Base-by-base conservation (phyloP, 2,888 invertebrate species). In the Rhingia rostrata region DNA sequence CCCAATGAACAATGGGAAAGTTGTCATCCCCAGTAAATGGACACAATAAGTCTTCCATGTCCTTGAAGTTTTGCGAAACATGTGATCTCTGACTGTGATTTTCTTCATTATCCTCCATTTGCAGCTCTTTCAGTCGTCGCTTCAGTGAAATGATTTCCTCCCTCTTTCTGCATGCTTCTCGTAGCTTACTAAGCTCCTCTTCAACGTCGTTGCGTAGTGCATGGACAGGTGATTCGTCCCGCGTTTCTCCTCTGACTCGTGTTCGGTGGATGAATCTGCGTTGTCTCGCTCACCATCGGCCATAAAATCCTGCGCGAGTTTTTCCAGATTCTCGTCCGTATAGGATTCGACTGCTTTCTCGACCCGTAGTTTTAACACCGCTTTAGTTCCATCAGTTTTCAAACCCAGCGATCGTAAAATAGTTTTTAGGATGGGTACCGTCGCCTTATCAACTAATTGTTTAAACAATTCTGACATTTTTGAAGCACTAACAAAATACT, bases 11-110 rank as follows among this genome's bases (percentile, higher is more conserved):
- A 60, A 84, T 66, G n/a, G 63, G 60, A 63, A 73, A 79, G n/a
- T 74, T 64, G 47, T 83, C 83, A 43, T 83, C 74, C 33, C 78
- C 73, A n/a, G 14, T 51, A 39, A 79, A 84, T 53, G 53, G 74
- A 30, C 56, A 70, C 9, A 79, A 37, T 14, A 74, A 53, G 35
- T 84, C 53, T 54, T 79, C 84, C 22, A 79, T 47, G 33, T 84
- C 84, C 43, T 60, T 70, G 47, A 74, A 66, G 12, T 60, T 56
- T 22, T 79, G 43, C 32, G 56, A 41, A 64, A 47, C 51, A 32
- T 64, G 47, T 30, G 79, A 12, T 30, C 6, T 61, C 35, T 22
- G 37, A 47, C 63, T 73, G n/a, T n/a, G 45, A 14, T 45, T 51
- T 61, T 12, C 39, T 22, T 22, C 14, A 3, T 9, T 33, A 6